These are phyloP conservation scores for Tetranychus urticae DNA, from an alignment of 1,140 invertebrate genomes.

Conservation along the genomic window DNA sequence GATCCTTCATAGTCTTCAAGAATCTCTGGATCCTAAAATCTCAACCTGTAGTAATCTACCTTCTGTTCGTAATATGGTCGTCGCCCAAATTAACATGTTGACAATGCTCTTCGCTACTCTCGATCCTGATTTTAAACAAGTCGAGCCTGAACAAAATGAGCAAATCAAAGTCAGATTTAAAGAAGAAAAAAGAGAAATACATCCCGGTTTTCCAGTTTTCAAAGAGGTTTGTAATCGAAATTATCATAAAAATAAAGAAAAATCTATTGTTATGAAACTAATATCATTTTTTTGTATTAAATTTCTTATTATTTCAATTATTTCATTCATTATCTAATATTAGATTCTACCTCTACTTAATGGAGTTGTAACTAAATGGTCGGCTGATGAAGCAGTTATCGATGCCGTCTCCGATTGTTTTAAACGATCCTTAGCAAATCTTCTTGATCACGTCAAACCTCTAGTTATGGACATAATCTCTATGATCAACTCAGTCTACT, in stretches of 20 bases:
- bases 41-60: not conserved
- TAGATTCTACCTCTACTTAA: constrained; percentile 4
- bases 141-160: constrained; percentile 12
- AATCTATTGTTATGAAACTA: not conserved
- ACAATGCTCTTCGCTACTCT: constrained; percentile 40
- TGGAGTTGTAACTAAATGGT: constrained; percentile 1
- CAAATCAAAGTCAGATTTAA: not conserved
- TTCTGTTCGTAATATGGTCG: constrained; percentile 13
- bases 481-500: constrained; percentile 41
- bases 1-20: constrained; percentile 32
- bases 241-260: not conserved
- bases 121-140: constrained; percentile 21
- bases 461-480: constrained; percentile 36
- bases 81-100: constrained; percentile 38
- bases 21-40: not conserved
- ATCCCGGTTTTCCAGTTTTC: constrained; percentile 7
- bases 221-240: not conserved
- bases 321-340: not conserved
- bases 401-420: constrained; percentile 40
- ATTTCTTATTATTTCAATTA: not conserved
- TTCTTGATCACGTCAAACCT: constrained; percentile 36
- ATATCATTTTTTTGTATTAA: not conserved
- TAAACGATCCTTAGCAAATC: constrained; percentile 37
- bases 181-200: not conserved
- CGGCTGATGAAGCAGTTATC: constrained; percentile 6